phyloP scores from a whole-genome alignment of 2,888 invertebrate genomes.

The Caenorhabditis sp. region DNA sequence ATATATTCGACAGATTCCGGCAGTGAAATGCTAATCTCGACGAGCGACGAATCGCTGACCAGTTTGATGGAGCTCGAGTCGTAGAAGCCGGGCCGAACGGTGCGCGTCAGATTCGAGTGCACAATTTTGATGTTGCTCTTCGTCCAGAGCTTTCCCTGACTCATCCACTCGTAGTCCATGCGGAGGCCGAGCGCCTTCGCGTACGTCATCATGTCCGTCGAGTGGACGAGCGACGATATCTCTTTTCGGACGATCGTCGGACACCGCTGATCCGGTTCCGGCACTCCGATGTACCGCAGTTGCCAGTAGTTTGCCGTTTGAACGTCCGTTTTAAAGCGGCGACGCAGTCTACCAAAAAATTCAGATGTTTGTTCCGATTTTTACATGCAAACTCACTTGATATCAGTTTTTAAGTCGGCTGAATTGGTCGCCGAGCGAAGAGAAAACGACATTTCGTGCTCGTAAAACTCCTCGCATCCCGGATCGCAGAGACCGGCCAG shows the following conservation, averaged over 20 bases:
- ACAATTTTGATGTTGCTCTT: constrained; percentile 64
- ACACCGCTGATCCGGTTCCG: constrained; percentile 67
- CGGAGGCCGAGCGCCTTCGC: constrained; percentile 68
- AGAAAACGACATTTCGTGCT: constrained; percentile 70
- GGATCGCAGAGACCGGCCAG: constrained; percentile 68
- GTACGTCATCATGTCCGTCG: constrained; percentile 68
- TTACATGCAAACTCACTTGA: constrained; percentile 48
- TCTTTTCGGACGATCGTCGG: constrained; percentile 69
- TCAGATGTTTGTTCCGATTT: background rate
- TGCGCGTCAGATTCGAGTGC: constrained; percentile 39
- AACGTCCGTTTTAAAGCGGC: constrained; percentile 61
- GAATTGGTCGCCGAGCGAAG: constrained; percentile 45
- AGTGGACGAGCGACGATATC: constrained; percentile 62
- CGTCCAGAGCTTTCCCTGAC: constrained; percentile 66
- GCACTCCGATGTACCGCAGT: constrained; percentile 65
- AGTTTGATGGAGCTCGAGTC: constrained; percentile 49
- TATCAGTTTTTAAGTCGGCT: constrained; percentile 53
- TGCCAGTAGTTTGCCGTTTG: constrained; percentile 59
- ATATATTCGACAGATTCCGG: constrained; percentile 66
- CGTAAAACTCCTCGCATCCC: constrained; percentile 63
- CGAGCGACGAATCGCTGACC: constrained; percentile 57
- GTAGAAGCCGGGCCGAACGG: constrained; percentile 58
- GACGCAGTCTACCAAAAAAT: constrained; percentile 56
- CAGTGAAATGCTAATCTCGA: constrained; percentile 64
- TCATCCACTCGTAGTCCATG: constrained; percentile 70